Base-by-base conservation (phyloP, 1,140 invertebrate species). In the Telenomus remus region DNA sequence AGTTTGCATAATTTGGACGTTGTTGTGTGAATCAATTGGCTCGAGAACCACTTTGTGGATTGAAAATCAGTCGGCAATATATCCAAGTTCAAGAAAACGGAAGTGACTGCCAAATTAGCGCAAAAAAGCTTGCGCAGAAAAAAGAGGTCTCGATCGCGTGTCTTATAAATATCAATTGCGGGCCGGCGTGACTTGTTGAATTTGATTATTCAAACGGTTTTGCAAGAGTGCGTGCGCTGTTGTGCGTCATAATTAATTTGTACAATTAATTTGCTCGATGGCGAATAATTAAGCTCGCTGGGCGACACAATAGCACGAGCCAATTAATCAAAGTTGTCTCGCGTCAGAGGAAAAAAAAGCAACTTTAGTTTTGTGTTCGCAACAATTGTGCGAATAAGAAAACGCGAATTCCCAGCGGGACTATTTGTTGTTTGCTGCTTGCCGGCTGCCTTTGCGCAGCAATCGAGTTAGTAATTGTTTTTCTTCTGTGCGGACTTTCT, bases 41-140 rank as follows among this genome's bases (percentile, higher is more conserved):
- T n/a, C n/a, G n/a, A n/a, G n/a, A n/a, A n/a, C n/a, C n/a, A n/a
- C n/a, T n/a, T n/a, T n/a, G n/a, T n/a, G n/a, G 48, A 56, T 57
- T 68, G 53, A 75, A 63, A 74, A 44, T 39, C 44, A 66, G 63
- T 63, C n/a, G 51, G 43, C 68, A 56, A 66, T 57, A 61, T 63
- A 57, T 63, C 51, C 46, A 68, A 56, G 54, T 56, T 14, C 53
- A 47, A 55, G 47, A 63, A 63, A 63, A 27, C 6, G 1, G 19
- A 27, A 1, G 1, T 27, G 19, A 27, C 6, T 27, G 19, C 19
- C 19, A 1, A 27, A 27, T 27, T 27, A 27, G 2, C 19, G 19
- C 19, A 27, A 27, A 27, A 27, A 27, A 27, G 19, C 2, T 6
- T 27, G 6, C 19, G 19, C 6, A 27, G 6, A 27, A 27, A 27